These are phyloP conservation scores for Torymus texanus DNA, from an alignment of 2,888 invertebrate species.

Conservation along the genomic window DNA sequence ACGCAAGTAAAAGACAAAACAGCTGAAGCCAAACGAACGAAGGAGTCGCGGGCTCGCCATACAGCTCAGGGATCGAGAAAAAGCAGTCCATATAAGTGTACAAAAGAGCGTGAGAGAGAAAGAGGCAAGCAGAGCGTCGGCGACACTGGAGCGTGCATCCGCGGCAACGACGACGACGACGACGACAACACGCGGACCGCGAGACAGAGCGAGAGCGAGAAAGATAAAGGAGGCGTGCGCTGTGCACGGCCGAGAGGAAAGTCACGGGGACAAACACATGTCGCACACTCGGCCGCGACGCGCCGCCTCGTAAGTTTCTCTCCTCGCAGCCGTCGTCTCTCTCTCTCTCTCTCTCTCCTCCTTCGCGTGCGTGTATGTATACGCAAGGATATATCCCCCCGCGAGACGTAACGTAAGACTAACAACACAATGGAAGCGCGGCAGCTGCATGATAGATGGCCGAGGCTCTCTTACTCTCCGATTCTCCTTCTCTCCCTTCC, in stretches of 20 bases:
- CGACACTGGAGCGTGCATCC: too few relatives aligned
- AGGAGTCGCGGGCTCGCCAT: too few relatives aligned
- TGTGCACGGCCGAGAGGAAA: constrained; percentile 35
- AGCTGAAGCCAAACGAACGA: too few relatives aligned
- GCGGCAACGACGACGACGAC: too few relatives aligned
- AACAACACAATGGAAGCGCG: constrained; percentile 75
- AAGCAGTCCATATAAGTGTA: constrained; percentile 27
- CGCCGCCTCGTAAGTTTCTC: too few relatives aligned
- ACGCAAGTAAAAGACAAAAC: too few relatives aligned
- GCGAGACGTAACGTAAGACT: constrained; percentile 71
- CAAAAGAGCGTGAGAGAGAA: constrained; percentile 32
- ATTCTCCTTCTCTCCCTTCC: neutral
- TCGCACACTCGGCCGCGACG: constrained; percentile 67
- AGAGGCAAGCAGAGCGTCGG: neutral
- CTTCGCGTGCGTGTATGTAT: neutral
- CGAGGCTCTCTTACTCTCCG: neutral
- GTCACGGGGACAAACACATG: constrained; percentile 72
- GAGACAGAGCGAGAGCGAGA: neutral
- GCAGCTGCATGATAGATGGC: constrained; percentile 68
- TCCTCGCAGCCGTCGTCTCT: constrained; percentile 8
- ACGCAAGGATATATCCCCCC: constrained; percentile 61
- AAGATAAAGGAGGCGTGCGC: constrained; percentile 36
- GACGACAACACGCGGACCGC: too few relatives aligned
- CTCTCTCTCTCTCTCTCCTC: constrained; percentile 35
- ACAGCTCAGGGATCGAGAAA: constrained; percentile 21